Base-by-base conservation (phyloP, 1,140 invertebrate genomes). In the Heliconius eleuchia region DNA sequence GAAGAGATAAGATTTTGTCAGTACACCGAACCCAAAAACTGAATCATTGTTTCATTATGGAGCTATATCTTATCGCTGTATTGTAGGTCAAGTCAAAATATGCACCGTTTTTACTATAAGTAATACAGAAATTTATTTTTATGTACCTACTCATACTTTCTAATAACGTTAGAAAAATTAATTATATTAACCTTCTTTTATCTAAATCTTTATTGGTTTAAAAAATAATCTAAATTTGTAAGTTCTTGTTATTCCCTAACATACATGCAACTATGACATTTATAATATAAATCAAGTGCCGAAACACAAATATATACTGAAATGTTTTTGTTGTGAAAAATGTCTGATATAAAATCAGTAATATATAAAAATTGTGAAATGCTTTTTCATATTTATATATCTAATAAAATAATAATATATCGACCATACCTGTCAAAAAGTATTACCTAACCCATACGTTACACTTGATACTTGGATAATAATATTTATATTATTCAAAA, bases 1-100 rank as follows among this genome's bases (percentile, higher is more conserved):
- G 89, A 90, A 87, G 85, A 74, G 90, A 91, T 91, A 91, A 91
- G 84, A 85, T 81, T 84, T 78, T 66, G 80, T 60, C 77, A 76
- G 78, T 84, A 79, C 78, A 78, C 74, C 82, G 85, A 87, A 86
- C 83, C 85, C 83, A 79, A 89, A 87, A 89, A 87, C 82, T 77
- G 84, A 87, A 86, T 84, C 79, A 87, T 85, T 88, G 84, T 87
- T 81, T 82, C 82, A 84, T 88, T 84, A 85, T 80, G 60, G 60
- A 76, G 76, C 77, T 55, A 78, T 91, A 91, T 88, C 85, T 88
- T 89, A 89, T 89, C 87, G 66, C 37, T 70, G 66, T 82, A 73
- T 71, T 72, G n/a, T 72, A 73, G 46, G 71, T 39, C 76, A 73
- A 73, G 60, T 66, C 27, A 66, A 66, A 66, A 16, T 66, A 66